Conservation (phyloP, 2,888 invertebrate species). For the Tenodera sinensis region DNA sequence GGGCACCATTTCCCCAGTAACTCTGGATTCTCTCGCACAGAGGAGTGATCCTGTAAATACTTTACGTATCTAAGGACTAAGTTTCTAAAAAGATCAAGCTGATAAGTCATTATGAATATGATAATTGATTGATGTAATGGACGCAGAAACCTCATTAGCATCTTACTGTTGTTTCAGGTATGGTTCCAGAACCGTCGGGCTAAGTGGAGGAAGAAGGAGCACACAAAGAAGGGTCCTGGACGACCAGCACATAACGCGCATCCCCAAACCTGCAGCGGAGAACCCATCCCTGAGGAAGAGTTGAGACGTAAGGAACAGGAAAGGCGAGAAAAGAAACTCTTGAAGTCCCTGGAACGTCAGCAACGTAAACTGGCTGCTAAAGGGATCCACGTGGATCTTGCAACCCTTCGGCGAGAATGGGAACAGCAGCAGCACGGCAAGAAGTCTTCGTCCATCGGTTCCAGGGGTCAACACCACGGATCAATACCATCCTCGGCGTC, state of each 20-base stretch:
- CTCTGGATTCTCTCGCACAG: no score
- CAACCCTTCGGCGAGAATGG: constrained; percentile 80
- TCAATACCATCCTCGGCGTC: not conserved
- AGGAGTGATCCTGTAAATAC: no score
- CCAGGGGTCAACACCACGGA: not conserved
- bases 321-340: constrained; percentile 83
- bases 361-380: constrained; percentile 88
- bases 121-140: no score
- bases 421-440: constrained; percentile 67
- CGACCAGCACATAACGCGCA: constrained; percentile 98
- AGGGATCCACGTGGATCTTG: constrained; percentile 84
- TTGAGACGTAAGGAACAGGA: constrained; percentile 80
- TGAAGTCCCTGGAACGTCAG: constrained; percentile 87
- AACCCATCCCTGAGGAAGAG: constrained; percentile 92
- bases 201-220: constrained; percentile 99
- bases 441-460: constrained; percentile 58
- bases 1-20: no score
- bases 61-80: no score
- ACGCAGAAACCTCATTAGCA: no score
- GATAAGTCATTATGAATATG: no score
- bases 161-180: constrained; percentile 62
- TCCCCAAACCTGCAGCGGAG: constrained; percentile 95
- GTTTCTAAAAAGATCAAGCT: no score
- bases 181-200: constrained; percentile 99
- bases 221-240: constrained; percentile 97